Conservation (phyloP, 2,113 vertebrate species). For the Archocentrus centrarchus region DNA sequence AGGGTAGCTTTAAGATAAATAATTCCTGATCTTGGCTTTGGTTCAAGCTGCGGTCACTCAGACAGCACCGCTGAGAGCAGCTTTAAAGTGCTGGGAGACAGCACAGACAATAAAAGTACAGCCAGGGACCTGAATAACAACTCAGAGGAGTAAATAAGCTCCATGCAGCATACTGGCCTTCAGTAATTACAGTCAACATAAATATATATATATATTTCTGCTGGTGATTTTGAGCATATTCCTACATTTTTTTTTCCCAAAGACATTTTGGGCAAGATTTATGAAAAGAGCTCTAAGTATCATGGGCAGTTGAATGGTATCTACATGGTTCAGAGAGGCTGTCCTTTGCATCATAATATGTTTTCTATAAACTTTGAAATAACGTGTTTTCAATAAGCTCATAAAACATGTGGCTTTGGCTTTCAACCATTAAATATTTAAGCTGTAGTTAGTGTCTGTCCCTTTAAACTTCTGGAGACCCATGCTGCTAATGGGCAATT, state of each 20-base stretch:
- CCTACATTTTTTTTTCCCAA: background rate
- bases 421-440: background rate
- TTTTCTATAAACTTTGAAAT: too few relatives aligned
- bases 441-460: background rate
- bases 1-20: conserved; percentile 29
- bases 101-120: conserved; percentile 6
- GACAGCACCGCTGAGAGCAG: background rate
- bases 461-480: too few relatives aligned
- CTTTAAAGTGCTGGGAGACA: background rate
- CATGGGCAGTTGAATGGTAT: background rate
- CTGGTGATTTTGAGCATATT: background rate
- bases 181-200: background rate
- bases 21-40: conserved; percentile 44
- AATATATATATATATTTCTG: background rate
- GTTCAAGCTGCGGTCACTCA: conserved; percentile 23
- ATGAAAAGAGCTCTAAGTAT: background rate
- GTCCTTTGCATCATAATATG: too few relatives aligned
- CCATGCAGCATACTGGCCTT: background rate
- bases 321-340: background rate
- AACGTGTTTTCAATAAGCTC: too few relatives aligned
- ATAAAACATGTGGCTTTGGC: too few relatives aligned
- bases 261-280: background rate
- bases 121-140: background rate
- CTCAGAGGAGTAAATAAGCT: background rate
- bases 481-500: background rate